Evolutionary conservation across 2,113 vertebrate species (phyloP), one percentile per base, ranked within the genome.

Genomic region (Gallinago paraguaiae): DNA sequence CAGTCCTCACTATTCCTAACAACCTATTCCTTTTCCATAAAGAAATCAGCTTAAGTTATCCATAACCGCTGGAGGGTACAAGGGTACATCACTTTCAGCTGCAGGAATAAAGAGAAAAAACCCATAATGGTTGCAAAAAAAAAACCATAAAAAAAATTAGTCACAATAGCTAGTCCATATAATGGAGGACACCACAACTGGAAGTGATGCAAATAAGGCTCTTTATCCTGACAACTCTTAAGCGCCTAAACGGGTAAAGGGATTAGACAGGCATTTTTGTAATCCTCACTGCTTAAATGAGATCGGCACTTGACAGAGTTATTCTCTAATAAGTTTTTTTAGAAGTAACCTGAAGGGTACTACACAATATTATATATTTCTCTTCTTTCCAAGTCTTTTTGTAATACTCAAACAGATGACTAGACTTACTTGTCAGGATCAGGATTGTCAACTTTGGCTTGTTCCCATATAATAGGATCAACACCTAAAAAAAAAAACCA

Each of bases 401-500:
- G 30, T 59, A 84, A 43, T 39, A 75, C 25, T 75, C 2, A 1
- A 28, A 46, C 24, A 63, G 51, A 76, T 22, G 56, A 41, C 33
- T 45, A 45, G 37, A 98, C 98, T 97, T 97, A 99, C 99, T 98
- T 99, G 82, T 99, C 99, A 95, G 99, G 98, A 81, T 99, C 99
- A 17, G 99, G 99, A 94, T 99, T 99, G 97, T 99, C 99, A 89
- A 99, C 99, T 97, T 99, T 99, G 53, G 99, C 99, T 97, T 99
- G 99, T 87, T 99, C 99, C 99, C 99, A 99, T 90, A 99, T 99
- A 90, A 99, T 99, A 61, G 99, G 99, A 96, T 99, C 99, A 95
- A 99, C 99, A 97, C 99, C 99, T 99, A 25, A 54, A 54, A 54
- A 53, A 27, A 51, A 51, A 12, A 92, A 60, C 11, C 17, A 79